phyloP scores from a whole-genome alignment of 2,797 vertebrate genomes.

The Sebastes miniatus region DNA sequence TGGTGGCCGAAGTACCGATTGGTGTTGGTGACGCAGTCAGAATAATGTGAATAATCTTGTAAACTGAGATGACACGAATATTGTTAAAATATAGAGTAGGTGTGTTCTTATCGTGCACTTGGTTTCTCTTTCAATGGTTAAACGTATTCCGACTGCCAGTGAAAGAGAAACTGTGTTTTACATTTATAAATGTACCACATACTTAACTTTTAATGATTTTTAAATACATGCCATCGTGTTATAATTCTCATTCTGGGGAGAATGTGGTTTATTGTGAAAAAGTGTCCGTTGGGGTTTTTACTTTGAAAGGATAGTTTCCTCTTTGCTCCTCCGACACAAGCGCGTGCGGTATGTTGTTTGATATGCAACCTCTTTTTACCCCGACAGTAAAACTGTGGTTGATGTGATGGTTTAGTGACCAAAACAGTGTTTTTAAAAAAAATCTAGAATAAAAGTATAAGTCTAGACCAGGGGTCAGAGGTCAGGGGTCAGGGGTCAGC shows the following conservation, averaged over 20 bases:
- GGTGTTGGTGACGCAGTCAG: neutral
- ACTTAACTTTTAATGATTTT: neutral
- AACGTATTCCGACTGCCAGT: neutral
- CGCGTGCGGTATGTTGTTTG: slow-evolving; percentile 27
- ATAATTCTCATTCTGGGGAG: neutral
- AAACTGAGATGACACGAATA: neutral
- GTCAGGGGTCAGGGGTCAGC: too few relatives aligned
- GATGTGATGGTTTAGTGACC: slow-evolving; percentile 30
- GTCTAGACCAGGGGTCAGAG: too few relatives aligned
- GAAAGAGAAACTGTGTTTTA: neutral
- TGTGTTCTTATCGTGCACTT: slow-evolving; percentile 4
- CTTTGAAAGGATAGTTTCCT: neutral
- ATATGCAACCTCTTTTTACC: slow-evolving; percentile 26
- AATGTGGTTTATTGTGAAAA: slow-evolving; percentile 18
- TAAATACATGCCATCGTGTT: slow-evolving; percentile 5
- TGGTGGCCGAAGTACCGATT: neutral
- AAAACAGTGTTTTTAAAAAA: neutral
- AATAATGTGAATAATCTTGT: slow-evolving; percentile 5
- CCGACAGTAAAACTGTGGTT: slow-evolving; percentile 16
- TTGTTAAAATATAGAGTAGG: neutral
- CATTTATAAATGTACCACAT: neutral
- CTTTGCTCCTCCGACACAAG: slow-evolving; percentile 2
- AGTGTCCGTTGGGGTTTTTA: neutral
- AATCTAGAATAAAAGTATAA: neutral
- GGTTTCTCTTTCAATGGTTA: slow-evolving; percentile 11